Evolutionary conservation across 2,888 invertebrate genomes (phyloP).

Genomic region (Lasioglossum marginatum): DNA sequence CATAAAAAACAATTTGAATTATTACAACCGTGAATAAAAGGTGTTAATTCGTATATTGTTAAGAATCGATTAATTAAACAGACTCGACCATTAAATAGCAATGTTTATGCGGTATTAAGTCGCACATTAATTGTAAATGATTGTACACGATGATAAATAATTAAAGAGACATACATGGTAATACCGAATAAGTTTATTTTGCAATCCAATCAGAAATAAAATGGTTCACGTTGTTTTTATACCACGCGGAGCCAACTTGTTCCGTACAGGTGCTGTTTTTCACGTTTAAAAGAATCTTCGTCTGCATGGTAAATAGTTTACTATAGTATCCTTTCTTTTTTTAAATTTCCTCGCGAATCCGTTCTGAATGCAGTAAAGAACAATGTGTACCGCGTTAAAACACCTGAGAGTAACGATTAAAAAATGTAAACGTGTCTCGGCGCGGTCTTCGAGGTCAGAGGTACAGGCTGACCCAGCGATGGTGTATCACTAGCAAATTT

Average conservation of each 20-base stretch:
- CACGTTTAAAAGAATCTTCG: too few species aligned
- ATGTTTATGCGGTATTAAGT: too few species aligned
- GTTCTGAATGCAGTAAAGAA: not conserved
- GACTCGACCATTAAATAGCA: too few species aligned
- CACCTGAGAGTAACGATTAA: slow-evolving; percentile 2
- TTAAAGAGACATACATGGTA: too few species aligned
- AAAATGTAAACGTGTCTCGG: not conserved
- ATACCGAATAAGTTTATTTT: too few species aligned
- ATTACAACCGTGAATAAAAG: too few species aligned
- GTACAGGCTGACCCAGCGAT: not conserved
- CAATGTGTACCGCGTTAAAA: not conserved
- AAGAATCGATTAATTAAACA: too few species aligned
- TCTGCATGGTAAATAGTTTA: not conserved
- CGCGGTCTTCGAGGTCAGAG: not conserved
- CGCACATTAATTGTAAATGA: too few species aligned
- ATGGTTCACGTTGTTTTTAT: not conserved
- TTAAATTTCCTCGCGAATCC: not conserved
- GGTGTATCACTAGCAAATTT: not conserved
- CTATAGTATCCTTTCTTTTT: not conserved
- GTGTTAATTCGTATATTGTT: too few species aligned
- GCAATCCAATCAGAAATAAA: not conserved
- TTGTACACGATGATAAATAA: too few species aligned
- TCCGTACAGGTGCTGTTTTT: too few species aligned
- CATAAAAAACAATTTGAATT: too few species aligned
- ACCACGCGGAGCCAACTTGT: not conserved